phyloP scores from a whole-genome alignment of 1,140 invertebrate genomes.

The Drosophila tropicalis region DNA sequence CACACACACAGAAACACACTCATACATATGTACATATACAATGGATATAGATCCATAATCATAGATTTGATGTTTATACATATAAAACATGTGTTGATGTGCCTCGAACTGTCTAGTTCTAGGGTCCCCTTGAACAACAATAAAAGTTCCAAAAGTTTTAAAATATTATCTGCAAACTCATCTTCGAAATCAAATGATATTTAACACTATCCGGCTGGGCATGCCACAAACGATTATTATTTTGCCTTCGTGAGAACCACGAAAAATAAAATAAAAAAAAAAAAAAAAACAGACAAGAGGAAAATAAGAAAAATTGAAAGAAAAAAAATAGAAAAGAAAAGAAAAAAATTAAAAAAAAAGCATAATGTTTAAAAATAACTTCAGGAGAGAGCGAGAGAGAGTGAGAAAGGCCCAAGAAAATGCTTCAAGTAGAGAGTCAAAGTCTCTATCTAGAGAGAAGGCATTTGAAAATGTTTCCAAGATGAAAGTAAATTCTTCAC shows the following conservation, averaged over 20 bases:
- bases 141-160: conserved; percentile 21
- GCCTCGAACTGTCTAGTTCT: conserved; percentile 11
- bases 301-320: conserved; percentile 36
- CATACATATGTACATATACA: conserved; percentile 3
- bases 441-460: conserved; percentile 15
- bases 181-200: conserved; percentile 78
- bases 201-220: conserved; percentile 77
- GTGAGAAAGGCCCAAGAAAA: conserved; percentile 31
- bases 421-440: conserved; percentile 24
- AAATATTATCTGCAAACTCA: conserved; percentile 75
- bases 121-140: not conserved
- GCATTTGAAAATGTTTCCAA: conserved; percentile 64
- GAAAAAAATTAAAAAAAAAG: conserved; percentile 22
- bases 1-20: conserved; percentile 10
- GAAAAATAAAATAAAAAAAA: conserved; percentile 26
- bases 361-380: conserved; percentile 52
- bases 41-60: not conserved
- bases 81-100: conserved; percentile 13
- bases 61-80: conserved; percentile 7
- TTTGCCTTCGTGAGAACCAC: conserved; percentile 57
- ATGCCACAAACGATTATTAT: conserved; percentile 81
- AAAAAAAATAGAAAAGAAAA: conserved; percentile 32
- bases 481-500: conserved; percentile 80
- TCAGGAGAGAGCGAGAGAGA: conserved; percentile 22
- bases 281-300: conserved; percentile 39